Evolutionary conservation across 2,888 invertebrate species (phyloP), one percentile per base, ranked within the genome.

Genomic region (Amaurobius ferox): DNA sequence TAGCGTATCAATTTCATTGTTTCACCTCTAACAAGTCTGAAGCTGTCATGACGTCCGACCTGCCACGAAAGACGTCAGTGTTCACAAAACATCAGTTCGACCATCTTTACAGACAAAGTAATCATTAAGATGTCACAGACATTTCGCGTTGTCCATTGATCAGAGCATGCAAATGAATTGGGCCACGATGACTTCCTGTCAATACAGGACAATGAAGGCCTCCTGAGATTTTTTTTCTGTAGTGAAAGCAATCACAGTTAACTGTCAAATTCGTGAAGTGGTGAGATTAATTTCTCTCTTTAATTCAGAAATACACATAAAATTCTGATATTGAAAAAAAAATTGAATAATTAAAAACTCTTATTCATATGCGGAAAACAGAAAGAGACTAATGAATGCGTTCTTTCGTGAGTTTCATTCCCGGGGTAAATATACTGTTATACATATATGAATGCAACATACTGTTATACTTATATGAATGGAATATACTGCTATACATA

Each of bases 141-240:
- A 55, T 23, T 55, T 23, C 13, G 5, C 7, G 23, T 6, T 23
- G 23, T 55, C 23, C 23, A 55, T 55, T 55, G 55, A 55, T 23
- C 55, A 23, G 23, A 32, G 66, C 7, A 35, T 32, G 32, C 66
- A 66, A 66, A 66, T 66, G 66, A 66, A 66, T 66, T 19, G 26
- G 66, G 66, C 32, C 66, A 66, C 16, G n/a, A 32, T 30, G 19
- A 32, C 35, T 35, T 32, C 19, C 19, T 66, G 66, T 66, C 66
- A 66, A n/a, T 35, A 35, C 13, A 35, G 66, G 66, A 66, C 66
- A 66, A 66, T 66, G 66, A 26, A 1, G 13, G 19, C 19, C 66
- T 32, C n/a, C 32, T 32, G 55, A 1, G 2, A 55, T n/a, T n/a
- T n/a, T n/a, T n/a, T n/a, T 3, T 19, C 16, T 23, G 11, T 55